These are phyloP conservation scores for Enteromius mattozi DNA, from an alignment of 2,797 vertebrate genomes.

Conservation along the genomic window DNA sequence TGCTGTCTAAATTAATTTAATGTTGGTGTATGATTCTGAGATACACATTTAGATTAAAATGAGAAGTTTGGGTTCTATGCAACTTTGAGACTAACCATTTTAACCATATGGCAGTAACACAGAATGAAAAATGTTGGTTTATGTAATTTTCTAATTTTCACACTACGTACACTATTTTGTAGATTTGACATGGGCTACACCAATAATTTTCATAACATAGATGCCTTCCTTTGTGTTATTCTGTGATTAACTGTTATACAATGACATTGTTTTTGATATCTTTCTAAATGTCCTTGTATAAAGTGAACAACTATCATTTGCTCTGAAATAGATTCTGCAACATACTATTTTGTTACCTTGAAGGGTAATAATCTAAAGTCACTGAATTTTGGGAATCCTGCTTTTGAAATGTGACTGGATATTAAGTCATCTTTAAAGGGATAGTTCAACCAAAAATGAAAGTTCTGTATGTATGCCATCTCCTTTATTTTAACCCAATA, in stretches of 20 bases:
- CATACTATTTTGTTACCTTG: slow-evolving; percentile 26
- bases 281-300: slow-evolving; percentile 22
- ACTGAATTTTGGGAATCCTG: slow-evolving; percentile 27
- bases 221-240: slow-evolving; percentile 44
- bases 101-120: slow-evolving; percentile 32
- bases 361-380: slow-evolving; percentile 33
- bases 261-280: slow-evolving; percentile 33
- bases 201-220: slow-evolving; percentile 34
- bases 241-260: slow-evolving; percentile 34
- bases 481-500: not conserved
- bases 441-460: not conserved
- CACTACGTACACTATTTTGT: slow-evolving; percentile 44
- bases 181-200: slow-evolving; percentile 40
- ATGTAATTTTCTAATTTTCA: slow-evolving; percentile 32
- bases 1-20: not conserved
- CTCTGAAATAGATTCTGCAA: slow-evolving; percentile 7
- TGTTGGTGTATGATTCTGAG: slow-evolving; percentile 11
- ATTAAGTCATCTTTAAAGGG: not conserved
- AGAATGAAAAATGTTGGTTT: slow-evolving; percentile 6
- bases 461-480: not conserved
- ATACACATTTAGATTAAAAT: slow-evolving; percentile 5
- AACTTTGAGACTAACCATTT: slow-evolving; percentile 37
- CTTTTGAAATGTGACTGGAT: slow-evolving; percentile 1
- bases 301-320: slow-evolving; percentile 30
- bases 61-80: not conserved